These are phyloP conservation scores for Philhelius pedissequus DNA, from an alignment of 2,888 invertebrate genomes.

Conservation along the genomic window DNA sequence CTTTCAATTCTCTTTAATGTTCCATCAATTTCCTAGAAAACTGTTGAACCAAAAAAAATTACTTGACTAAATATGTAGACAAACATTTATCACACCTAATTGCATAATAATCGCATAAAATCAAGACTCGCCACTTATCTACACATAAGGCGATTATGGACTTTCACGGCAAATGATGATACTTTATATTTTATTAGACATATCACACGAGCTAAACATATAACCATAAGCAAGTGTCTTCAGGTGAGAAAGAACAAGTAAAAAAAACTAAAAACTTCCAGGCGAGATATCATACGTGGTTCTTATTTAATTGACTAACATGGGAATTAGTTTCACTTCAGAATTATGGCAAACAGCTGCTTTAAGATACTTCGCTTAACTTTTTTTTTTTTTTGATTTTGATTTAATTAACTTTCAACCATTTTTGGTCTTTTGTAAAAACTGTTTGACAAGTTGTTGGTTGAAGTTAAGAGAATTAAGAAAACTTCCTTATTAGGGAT, in stretches of 20 bases:
- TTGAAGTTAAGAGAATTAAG: background rate
- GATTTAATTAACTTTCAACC: background rate
- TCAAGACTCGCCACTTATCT: background rate
- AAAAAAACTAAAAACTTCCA: background rate
- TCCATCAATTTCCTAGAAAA: conserved; percentile 33
- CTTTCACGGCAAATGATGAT: background rate
- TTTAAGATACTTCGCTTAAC: background rate
- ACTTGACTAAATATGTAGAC: conserved; percentile 5
- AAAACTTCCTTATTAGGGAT: conserved; percentile 13
- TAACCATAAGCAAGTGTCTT: background rate
- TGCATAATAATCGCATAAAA: conserved; percentile 55
- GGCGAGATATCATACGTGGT: background rate
- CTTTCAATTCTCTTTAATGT: background rate
- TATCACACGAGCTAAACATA: background rate
- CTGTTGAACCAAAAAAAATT: background rate
- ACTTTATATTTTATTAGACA: background rate
- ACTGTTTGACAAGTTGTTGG: background rate
- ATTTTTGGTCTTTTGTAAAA: background rate
- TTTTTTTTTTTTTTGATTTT: conserved; percentile 15
- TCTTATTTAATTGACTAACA: conserved; percentile 43
- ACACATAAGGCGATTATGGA: conserved; percentile 31
- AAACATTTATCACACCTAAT: conserved; percentile 34
- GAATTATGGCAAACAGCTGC: conserved; percentile 1
- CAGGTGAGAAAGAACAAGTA: background rate
- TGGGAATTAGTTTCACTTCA: conserved; percentile 33